Conservation (phyloP, 2,113 vertebrate species). For the Gopherus flavomarginatus region DNA sequence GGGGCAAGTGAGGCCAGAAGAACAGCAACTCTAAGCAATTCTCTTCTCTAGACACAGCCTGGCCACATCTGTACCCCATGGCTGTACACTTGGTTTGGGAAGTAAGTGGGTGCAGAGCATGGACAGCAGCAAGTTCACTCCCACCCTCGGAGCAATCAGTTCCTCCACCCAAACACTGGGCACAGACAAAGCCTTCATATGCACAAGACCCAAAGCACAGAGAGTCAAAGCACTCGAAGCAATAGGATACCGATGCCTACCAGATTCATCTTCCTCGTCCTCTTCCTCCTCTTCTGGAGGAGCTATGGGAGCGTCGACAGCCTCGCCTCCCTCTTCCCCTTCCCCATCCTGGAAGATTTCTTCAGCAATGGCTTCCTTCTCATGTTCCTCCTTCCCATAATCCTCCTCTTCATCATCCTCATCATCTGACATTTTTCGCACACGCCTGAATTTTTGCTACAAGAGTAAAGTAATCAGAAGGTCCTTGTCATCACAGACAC, state of each 20-base stretch:
- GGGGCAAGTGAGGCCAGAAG: background rate
- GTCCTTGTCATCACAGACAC: background rate
- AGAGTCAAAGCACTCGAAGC: background rate
- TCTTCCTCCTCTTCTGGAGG: slow-evolving; percentile 89
- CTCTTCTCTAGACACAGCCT: background rate
- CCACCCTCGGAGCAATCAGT: no score
- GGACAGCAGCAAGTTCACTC: background rate
- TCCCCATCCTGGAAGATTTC: slow-evolving; percentile 97
- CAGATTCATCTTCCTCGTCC: slow-evolving; percentile 95
- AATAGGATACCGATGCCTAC: slow-evolving; percentile 67
- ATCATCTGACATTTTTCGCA: slow-evolving; percentile 95
- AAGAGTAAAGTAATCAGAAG: background rate
- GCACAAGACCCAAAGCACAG: background rate
- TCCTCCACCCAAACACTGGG: background rate
- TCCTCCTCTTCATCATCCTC: slow-evolving; percentile 94
- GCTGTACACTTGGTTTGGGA: background rate
- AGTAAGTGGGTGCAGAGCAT: background rate
- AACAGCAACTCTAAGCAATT: background rate
- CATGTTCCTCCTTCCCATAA: slow-evolving; percentile 86
- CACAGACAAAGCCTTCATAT: background rate
- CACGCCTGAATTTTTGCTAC: slow-evolving; percentile 95
- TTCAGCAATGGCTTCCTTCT: slow-evolving; percentile 95
- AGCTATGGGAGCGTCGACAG: slow-evolving; percentile 82
- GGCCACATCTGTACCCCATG: no score
- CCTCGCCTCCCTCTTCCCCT: slow-evolving; percentile 90